Evolutionary conservation across 1,140 invertebrate genomes (phyloP), one percentile per base, ranked within the genome.

Genomic region (Oreohelix idahoensis): DNA sequence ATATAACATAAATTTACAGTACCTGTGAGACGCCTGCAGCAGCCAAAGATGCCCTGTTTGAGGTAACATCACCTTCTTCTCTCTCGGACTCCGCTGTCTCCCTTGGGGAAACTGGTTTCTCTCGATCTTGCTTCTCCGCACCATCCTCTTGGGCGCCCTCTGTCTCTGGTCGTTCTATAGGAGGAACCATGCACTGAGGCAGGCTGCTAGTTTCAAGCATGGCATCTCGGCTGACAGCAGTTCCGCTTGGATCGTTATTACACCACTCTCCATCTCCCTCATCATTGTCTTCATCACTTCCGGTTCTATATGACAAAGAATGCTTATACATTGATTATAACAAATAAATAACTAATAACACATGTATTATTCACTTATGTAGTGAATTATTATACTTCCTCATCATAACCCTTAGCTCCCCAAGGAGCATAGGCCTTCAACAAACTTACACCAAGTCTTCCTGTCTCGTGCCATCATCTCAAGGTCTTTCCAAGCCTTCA

Each of bases 281-380:
- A 84, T 89, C 89, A 36, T 91, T 90, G 86, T 92, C 91, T 82
- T 92, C 92, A 90, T 92, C 92, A 86, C 90, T 91, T 39, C 91
- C 90, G 86, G 91, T 91, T 69, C 90, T 91, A 58, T 23, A 23
- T 15, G 4, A 58, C 53, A 58, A 58, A 23, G 17, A 11, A 49
- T 17, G 8, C 17, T 49, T 17, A 49, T 49, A 49, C 45, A 49
- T 49, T 45, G 42, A 45, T 45, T 8, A 45, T 45, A 45, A 45
- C n/a, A 45, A 45, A 45, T 45, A 45, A 45, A 45, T n/a, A n/a
- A n/a, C n/a, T n/a, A n/a, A n/a, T n/a, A n/a, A n/a, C n/a, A n/a
- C n/a, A n/a, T n/a, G n/a, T n/a, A n/a, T 45, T 45, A 45, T 45
- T 45, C 15, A 45, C 42, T 45, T 15, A 45, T 45, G 5, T 45